A percentile compares a stretch with the other conserved stretches of the same genome.
phyloP scores from a whole-genome alignment of 64 coral and sea anemone genomes.

The Pachyseris speciosa region DNA sequence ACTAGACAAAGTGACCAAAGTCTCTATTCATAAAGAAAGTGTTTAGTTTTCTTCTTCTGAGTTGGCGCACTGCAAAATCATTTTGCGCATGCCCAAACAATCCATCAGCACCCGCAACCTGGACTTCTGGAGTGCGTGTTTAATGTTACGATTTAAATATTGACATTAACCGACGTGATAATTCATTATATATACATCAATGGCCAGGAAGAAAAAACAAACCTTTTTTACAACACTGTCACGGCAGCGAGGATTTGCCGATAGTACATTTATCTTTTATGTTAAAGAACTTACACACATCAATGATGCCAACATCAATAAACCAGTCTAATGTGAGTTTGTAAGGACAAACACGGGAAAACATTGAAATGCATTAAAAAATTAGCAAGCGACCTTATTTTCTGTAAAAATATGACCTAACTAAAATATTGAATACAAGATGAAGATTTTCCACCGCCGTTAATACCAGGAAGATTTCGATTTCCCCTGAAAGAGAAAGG shows the following conservation, averaged over 20 bases:
- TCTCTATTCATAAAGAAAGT: too few species aligned
- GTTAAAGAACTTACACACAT: neutral
- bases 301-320: neutral
- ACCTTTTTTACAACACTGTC: neutral
- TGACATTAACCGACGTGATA: neutral
- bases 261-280: neutral
- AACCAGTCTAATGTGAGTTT: neutral
- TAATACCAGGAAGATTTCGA: slow-evolving; percentile 32
- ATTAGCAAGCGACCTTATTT: neutral
- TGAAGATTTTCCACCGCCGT: neutral
- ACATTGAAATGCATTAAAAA: neutral
- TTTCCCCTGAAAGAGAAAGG: neutral
- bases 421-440: neutral
- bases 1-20: too few species aligned
- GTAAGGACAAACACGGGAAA: neutral
- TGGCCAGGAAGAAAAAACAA: neutral
- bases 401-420: neutral
- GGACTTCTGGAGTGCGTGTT: neutral
- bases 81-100: neutral
- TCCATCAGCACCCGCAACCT: neutral
- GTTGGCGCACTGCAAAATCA: too few species aligned
- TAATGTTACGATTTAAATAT: neutral
- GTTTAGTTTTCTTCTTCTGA: too few species aligned
- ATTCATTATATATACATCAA: slow-evolving; percentile 3
- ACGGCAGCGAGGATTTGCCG: neutral